phyloP scores from a whole-genome alignment of 2,797 vertebrate species.

The Acanthurus leucopareius region DNA sequence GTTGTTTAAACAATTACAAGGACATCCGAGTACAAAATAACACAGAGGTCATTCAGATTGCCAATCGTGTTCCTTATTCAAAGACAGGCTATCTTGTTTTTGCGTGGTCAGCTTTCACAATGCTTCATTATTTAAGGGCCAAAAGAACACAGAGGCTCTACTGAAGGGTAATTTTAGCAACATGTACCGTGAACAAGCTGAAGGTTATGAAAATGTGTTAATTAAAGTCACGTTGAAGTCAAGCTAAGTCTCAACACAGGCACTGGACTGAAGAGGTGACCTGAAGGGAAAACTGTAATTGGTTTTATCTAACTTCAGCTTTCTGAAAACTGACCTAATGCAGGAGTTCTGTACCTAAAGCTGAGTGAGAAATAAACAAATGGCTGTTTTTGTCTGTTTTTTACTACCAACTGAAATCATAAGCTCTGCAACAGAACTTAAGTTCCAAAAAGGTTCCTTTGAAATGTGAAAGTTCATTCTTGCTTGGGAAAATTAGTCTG shows the following conservation, averaged over 20 bases:
- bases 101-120: conserved; percentile 43
- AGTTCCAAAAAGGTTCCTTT: background rate
- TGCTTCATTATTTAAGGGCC: conserved; percentile 43
- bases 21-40: conserved; percentile 12
- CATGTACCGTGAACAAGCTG: conserved; percentile 12
- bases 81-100: conserved; percentile 47
- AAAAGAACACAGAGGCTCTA: conserved; percentile 34
- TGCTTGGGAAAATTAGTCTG: background rate
- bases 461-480: background rate
- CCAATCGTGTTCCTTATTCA: conserved; percentile 17
- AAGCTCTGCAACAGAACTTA: background rate
- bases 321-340: background rate
- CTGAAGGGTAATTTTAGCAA: conserved; percentile 32
- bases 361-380: background rate
- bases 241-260: conserved; percentile 14
- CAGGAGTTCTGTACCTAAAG: background rate
- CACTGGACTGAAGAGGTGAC: conserved; percentile 12
- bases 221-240: conserved; percentile 18
- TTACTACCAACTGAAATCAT: background rate
- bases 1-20: conserved; percentile 18
- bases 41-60: conserved; percentile 8
- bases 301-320: background rate
- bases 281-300: background rate
- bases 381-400: background rate
- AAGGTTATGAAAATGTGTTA: conserved; percentile 17